These are phyloP conservation scores for Heliconius hewitsoni DNA, from an alignment of 1,140 invertebrate species.

Conservation along the genomic window DNA sequence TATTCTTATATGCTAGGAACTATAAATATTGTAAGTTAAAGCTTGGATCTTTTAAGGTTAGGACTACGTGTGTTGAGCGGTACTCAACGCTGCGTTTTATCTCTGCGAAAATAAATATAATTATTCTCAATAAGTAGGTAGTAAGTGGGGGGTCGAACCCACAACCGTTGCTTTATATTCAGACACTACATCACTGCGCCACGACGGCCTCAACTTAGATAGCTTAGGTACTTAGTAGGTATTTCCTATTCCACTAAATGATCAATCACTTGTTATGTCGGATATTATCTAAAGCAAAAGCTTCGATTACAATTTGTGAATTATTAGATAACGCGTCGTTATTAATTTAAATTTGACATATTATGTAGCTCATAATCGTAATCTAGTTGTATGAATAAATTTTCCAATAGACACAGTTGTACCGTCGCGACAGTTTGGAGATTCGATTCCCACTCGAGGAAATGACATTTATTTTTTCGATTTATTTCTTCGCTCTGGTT, in stretches of 20 bases:
- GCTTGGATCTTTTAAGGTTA: too few relatives aligned
- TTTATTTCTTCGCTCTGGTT: too few relatives aligned
- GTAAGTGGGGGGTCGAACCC: not conserved
- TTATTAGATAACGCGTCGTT: slow-evolving; percentile 4
- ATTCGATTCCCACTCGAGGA: too few relatives aligned
- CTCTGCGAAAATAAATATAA: not conserved
- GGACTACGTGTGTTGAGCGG: not conserved
- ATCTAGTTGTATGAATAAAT: not conserved
- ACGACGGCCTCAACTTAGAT: too few relatives aligned
- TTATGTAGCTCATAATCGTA: not conserved
- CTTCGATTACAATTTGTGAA: slow-evolving; percentile 11
- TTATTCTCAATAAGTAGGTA: too few relatives aligned
- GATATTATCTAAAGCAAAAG: not conserved
- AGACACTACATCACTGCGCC: not conserved
- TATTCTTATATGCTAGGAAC: too few relatives aligned
- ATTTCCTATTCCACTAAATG: not conserved
- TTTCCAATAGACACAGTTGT: too few relatives aligned
- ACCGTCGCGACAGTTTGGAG: too few relatives aligned
- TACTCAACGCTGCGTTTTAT: not conserved
- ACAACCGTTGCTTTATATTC: not conserved
- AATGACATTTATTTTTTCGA: too few relatives aligned
- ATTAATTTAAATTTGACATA: slow-evolving; percentile 13
- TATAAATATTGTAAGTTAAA: too few relatives aligned
- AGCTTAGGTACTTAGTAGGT: not conserved
- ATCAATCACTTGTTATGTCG: not conserved